Evolutionary conservation across 2,113 vertebrate genomes (phyloP).

Genomic region (Hystrix cristata): DNA sequence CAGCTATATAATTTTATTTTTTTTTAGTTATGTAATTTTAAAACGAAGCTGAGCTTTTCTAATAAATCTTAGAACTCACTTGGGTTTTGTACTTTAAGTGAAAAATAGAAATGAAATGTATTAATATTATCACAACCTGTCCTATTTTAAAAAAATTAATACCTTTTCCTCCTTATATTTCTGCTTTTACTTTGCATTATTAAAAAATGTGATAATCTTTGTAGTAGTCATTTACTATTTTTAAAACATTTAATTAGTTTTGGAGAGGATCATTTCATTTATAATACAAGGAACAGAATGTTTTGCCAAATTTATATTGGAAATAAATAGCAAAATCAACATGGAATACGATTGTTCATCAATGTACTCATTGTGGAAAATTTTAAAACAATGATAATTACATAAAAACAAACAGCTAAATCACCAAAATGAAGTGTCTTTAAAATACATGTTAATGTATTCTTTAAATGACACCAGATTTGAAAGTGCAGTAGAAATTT

Average conservation of each 20-base stretch:
- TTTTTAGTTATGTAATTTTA: background rate
- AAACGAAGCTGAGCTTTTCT: background rate
- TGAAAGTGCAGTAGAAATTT: background rate
- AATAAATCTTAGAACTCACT: background rate
- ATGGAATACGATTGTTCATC: background rate
- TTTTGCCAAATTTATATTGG: background rate
- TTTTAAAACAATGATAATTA: background rate
- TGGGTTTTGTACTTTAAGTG: background rate
- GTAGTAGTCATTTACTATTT: background rate
- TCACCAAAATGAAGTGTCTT: background rate
- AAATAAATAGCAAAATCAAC: constrained; percentile 1
- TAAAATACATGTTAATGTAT: background rate
- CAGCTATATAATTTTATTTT: background rate
- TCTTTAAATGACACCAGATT: background rate
- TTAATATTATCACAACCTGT: background rate
- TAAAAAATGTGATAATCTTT: constrained; percentile 3
- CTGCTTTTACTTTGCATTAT: background rate
- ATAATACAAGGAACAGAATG: background rate
- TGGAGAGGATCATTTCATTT: constrained; percentile 41
- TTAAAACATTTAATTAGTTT: constrained; percentile 40
- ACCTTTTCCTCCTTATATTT: background rate
- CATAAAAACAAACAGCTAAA: background rate
- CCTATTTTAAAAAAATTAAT: background rate
- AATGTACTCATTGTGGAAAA: background rate
- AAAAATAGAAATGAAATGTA: constrained; percentile 50